Percentiles rank a stretch among this genome's conserved stretches.
These are phyloP conservation scores for Hydropsyche tenuis DNA, from an alignment of 1,140 invertebrate species.

Conservation along the genomic window DNA sequence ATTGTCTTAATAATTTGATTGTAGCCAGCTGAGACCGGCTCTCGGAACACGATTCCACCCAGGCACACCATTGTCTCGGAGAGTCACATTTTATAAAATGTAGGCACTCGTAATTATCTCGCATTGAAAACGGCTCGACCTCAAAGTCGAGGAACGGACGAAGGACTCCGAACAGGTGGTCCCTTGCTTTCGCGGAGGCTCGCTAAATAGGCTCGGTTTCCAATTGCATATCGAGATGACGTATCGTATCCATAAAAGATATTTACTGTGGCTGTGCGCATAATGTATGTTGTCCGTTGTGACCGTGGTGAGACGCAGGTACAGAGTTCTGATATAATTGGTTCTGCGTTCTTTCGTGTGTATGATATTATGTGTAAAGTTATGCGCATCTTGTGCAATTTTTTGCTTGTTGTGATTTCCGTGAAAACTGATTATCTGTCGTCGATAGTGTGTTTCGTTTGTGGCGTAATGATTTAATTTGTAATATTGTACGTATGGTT, in stretches of 20 bases:
- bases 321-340: too few species aligned
- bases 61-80: constrained; percentile 38
- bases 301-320: too few species aligned
- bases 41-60: constrained; percentile 22
- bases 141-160: neutral
- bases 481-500: too few species aligned
- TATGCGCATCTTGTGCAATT: too few species aligned
- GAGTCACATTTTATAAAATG: constrained; percentile 4
- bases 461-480: too few species aligned
- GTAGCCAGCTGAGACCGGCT: constrained; percentile 17
- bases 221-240: neutral
- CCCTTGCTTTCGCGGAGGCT: constrained; percentile 14
- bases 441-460: too few species aligned
- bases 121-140: constrained; percentile 1
- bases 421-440: too few species aligned
- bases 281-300: too few species aligned
- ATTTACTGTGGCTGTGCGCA: too few species aligned
- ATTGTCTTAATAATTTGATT: constrained; percentile 44
- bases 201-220: neutral
- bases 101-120: neutral
- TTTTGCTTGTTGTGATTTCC: too few species aligned
- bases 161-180: constrained; percentile 30
- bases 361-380: too few species aligned
- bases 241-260: neutral
- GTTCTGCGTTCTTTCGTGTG: too few species aligned